Conservation (phyloP, 2,888 invertebrate genomes). For the Apoda limacodes region DNA sequence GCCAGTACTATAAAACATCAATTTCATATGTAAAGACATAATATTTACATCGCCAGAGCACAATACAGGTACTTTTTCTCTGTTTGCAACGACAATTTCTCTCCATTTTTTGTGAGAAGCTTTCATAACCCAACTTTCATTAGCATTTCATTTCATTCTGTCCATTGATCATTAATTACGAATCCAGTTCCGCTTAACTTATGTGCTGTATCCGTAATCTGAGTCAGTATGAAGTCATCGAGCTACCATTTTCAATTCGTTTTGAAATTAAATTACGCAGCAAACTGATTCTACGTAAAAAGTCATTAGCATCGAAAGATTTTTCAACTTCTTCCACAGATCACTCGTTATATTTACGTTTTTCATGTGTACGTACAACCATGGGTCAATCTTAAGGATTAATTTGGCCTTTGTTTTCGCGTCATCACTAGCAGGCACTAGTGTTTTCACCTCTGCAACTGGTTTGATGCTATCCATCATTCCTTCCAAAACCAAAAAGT, state of each 20-base stretch:
- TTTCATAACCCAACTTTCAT: no score
- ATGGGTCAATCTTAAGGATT: conserved; percentile 10
- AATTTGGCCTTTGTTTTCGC: conserved; percentile 11
- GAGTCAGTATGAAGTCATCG: conserved; percentile 4
- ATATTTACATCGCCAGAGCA: no score
- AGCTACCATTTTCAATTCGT: conserved; percentile 4
- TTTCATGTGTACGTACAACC: conserved; percentile 13
- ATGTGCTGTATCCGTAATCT: conserved; percentile 5
- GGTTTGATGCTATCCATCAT: conserved; percentile 3
- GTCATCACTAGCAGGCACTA: conserved; percentile 6
- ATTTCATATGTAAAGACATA: no score
- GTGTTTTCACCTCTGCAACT: not conserved
- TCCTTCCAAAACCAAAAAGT: conserved; percentile 17
- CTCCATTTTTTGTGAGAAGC: no score
- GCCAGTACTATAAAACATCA: no score
- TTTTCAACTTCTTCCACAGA: conserved; percentile 8
- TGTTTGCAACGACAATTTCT: no score
- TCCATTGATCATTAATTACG: no score
- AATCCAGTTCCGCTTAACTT: conserved; percentile 5
- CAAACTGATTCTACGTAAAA: conserved; percentile 4
- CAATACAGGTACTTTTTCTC: no score
- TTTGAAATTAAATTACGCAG: conserved; percentile 2
- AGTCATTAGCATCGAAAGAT: conserved; percentile 6
- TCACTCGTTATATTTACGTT: conserved; percentile 6
- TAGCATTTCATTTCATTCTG: no score